phyloP scores from a whole-genome alignment of 2,888 invertebrate genomes.

The Panzeria rudis region DNA sequence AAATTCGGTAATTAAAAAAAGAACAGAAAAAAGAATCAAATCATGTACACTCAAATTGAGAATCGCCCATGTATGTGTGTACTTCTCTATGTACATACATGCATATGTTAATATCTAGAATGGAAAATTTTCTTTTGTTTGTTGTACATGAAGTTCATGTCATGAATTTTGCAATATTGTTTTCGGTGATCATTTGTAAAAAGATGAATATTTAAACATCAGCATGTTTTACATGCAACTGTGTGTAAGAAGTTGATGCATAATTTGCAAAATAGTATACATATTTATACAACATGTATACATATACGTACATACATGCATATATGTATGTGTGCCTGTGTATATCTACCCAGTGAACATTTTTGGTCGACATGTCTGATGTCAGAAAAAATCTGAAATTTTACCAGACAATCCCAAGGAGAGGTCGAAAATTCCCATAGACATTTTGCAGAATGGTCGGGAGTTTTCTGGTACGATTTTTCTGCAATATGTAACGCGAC shows the following conservation, averaged over 20 bases:
- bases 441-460: too few relatives aligned
- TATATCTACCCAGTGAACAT: background rate
- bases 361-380: too few relatives aligned
- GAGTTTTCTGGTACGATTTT: too few relatives aligned
- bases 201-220: conserved; percentile 62
- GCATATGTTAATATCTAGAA: background rate
- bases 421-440: too few relatives aligned
- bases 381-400: too few relatives aligned
- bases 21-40: too few relatives aligned
- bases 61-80: background rate
- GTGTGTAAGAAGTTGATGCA: conserved; percentile 29
- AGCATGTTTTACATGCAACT: conserved; percentile 37
- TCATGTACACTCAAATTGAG: too few relatives aligned
- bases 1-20: too few relatives aligned
- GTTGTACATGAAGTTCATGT: conserved; percentile 9
- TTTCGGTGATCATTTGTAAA: conserved; percentile 55
- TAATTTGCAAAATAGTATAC: conserved; percentile 33
- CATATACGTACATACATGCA: background rate
- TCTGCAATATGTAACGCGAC: too few relatives aligned
- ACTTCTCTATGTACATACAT: background rate
- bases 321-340: background rate
- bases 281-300: background rate
- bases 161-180: conserved; percentile 41
- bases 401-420: too few relatives aligned
- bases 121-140: background rate